Evolutionary conservation across 2,797 vertebrate genomes (phyloP).

Genomic region (Acipenser transmontanus): DNA sequence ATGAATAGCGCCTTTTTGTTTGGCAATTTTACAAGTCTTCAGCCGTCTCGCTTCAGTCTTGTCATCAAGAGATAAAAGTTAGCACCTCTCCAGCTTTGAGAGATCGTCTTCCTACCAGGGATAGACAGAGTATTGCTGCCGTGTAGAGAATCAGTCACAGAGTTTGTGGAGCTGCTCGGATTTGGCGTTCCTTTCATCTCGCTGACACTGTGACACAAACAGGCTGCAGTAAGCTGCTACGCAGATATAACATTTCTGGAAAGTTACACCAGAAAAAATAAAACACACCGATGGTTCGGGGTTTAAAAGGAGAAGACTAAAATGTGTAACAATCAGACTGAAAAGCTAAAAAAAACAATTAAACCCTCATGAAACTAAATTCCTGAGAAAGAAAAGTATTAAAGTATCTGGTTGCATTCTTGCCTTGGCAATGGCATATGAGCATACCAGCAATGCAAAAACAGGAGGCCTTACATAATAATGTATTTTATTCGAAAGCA

Average conservation of each 20-base stretch:
- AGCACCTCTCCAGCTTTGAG: constrained; percentile 41
- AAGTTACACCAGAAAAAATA: constrained; percentile 71
- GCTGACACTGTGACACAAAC: constrained; percentile 60
- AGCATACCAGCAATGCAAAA: too few species aligned
- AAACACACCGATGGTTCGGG: constrained; percentile 62
- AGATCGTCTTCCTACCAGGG: too few species aligned
- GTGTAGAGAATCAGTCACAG: too few species aligned
- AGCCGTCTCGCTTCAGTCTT: constrained; percentile 34
- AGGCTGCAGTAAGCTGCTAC: constrained; percentile 60
- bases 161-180: constrained; percentile 50
- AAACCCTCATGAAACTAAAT: constrained; percentile 57
- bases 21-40: neutral
- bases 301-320: constrained; percentile 60
- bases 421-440: too few species aligned
- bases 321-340: constrained; percentile 56
- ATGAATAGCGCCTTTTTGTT: constrained; percentile 54
- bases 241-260: constrained; percentile 75
- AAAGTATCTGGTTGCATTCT: too few species aligned
- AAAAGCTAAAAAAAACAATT: constrained; percentile 54
- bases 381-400: constrained; percentile 15
- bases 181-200: constrained; percentile 65
- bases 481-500: too few species aligned
- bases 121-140: too few species aligned
- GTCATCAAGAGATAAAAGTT: constrained; percentile 14
- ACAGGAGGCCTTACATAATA: too few species aligned